Evolutionary conservation across 1,140 invertebrate genomes (phyloP), one percentile per base, ranked within the genome.

Genomic region (Panagrolaimus sp.): DNA sequence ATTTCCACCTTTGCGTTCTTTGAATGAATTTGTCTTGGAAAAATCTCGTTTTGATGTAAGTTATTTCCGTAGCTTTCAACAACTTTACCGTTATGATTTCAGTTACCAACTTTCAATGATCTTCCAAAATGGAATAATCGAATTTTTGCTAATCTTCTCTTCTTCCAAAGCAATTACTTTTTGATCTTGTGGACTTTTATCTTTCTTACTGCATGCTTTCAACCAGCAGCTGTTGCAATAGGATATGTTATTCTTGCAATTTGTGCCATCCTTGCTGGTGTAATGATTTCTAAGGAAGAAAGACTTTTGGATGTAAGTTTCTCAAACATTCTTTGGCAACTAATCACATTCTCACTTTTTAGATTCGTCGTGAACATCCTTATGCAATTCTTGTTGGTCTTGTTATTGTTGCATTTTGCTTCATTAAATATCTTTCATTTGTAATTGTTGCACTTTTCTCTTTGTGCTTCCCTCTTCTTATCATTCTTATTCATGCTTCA

Each of bases 111-210:
- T 83, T 82, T 90, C 4, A 88, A 88, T 79, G 89, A 92, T 83
- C 83, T 90, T 47, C 89, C 90, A 28, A 90, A 90, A 88, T 92
- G 91, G 90, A 88, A 88, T 28, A 91, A 91, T 79, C 86, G 91
- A 74, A 89, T 93, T 3, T 86, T 90, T 4, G 89, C 89, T 76
- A 93, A 93, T 86, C 84, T 93, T 21, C 83, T 92, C 0, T 93
- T 93, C 83, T 93, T 92, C 79, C 91, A 93, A 84, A 91, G 90
- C 15, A 93, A 93, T 83, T 93, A 93, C 80, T 89, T 92, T 75
- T 81, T 91, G 28, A 84, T 89, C 75, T 86, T 89, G n/a, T 70
- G 90, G 10, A 72, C 88, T 6, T 88, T 91, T 38, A 90, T 92
- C 80, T 75, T 89, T 1, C 73, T 90, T 21, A 88, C 26, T 8